Base-by-base conservation (phyloP, 2,113 vertebrate genomes). In the Brachypodius melanocephalos region DNA sequence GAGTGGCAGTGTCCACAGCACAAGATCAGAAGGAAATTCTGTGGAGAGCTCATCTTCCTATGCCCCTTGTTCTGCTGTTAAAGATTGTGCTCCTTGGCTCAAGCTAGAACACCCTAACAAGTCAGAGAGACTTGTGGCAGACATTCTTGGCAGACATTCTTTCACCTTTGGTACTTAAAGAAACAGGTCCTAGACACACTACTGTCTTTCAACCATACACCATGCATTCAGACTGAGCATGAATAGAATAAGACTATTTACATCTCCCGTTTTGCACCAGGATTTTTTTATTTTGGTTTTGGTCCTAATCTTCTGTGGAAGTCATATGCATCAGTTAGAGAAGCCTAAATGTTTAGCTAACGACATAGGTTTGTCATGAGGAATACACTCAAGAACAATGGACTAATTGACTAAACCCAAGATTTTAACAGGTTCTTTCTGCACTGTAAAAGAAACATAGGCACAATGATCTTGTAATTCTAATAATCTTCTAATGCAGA, bases 201-300 rank as follows among this genome's bases (percentile, higher is more conserved):
- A 48, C 65, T 40, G 20, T 82, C 45, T 89, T 84, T 84, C 58
- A 90, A 49, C 31, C 28, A 21, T 9, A 36, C 9, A 75, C 36
- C 12, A 65, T 1, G 43, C 17, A 26, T 34, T 51, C 69, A 38
- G 12, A 68, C 58, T 62, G 54, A 66, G 18, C 14, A 59, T 24
- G 5, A 67, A 65, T 0, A 89, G 31, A 68, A 3, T 31, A 68
- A 43, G n/a, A 75, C 31, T 73, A 42, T 58, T 83, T 38, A 45
- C 20, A 76, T 10, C 45, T 72, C 40, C 17, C 19, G 78, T 76
- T 90, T 32, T 82, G 34, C 32, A 91, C 20, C 9, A 52, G 21
- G 8, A 52, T 18, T 49, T 84, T 84, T 90, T 87, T 57, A 80
- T 81, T 92, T 86, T 92, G 43, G 74, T 88, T 92, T 92, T 72